Conservation (phyloP, 1,140 invertebrate genomes). For the Drosophila melanica region DNA sequence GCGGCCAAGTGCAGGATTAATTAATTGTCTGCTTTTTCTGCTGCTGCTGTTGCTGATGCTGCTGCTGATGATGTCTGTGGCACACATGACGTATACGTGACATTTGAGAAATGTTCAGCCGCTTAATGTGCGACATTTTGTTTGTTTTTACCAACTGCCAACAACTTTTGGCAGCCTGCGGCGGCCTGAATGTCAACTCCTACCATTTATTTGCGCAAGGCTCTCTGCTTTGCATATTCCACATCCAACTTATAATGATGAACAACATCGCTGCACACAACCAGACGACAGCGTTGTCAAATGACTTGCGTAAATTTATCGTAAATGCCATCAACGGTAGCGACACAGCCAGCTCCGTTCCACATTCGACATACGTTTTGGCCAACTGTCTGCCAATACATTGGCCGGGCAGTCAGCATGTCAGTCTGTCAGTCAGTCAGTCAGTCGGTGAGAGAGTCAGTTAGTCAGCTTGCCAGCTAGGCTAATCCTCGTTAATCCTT, state of each 20-base stretch:
- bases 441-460: not conserved
- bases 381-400: conserved; percentile 8
- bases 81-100: conserved; percentile 79
- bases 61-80: conserved; percentile 34
- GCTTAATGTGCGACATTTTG: conserved; percentile 81
- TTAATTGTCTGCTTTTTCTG: conserved; percentile 58
- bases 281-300: conserved; percentile 67
- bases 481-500: conserved; percentile 79
- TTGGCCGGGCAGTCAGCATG: too few species aligned
- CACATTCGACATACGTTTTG: conserved; percentile 35
- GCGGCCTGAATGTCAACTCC: conserved; percentile 33
- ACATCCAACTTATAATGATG: conserved; percentile 71
- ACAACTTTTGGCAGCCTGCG: conserved; percentile 61
- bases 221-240: conserved; percentile 61
- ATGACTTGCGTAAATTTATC: conserved; percentile 84
- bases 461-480: conserved; percentile 36
- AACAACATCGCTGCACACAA: conserved; percentile 34
- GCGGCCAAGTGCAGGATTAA: conserved; percentile 74
- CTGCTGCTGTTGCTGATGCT: conserved; percentile 7
- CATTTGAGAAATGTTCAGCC: conserved; percentile 78
- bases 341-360: conserved; percentile 26
- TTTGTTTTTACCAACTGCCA: conserved; percentile 62
- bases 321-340: conserved; percentile 78
- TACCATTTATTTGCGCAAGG: not conserved
- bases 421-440: conserved; percentile 23